Percentiles rank a stretch among this genome's conserved stretches.
These are phyloP conservation scores for Lepidonotus clava DNA, from an alignment of 2,888 invertebrate species.

Conservation along the genomic window DNA sequence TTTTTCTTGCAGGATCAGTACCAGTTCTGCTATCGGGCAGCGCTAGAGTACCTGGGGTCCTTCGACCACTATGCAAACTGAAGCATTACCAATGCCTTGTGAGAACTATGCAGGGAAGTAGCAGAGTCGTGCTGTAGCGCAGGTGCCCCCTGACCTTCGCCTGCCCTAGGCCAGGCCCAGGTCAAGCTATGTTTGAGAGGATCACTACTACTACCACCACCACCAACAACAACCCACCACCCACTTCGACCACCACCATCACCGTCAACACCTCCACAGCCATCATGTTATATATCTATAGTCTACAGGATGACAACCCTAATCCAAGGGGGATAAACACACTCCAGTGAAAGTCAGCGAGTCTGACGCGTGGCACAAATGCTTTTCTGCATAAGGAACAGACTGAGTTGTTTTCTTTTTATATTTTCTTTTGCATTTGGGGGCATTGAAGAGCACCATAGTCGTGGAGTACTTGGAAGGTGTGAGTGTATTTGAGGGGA, in stretches of 20 bases:
- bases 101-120: conserved; percentile 57
- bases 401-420: conserved; percentile 10
- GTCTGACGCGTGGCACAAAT: conserved; percentile 21
- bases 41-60: conserved; percentile 98
- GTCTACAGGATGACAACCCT: conserved; percentile 8
- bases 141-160: conserved; percentile 12
- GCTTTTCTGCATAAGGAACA: conserved; percentile 14
- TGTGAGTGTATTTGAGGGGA: not conserved
- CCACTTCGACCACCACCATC: conserved; percentile 16
- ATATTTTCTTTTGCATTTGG: too few relatives aligned
- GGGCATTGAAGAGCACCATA: not conserved
- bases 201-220: conserved; percentile 19
- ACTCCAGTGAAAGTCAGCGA: not conserved
- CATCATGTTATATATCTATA: not conserved
- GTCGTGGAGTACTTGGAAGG: conserved; percentile 8
- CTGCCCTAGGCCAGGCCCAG: not conserved
- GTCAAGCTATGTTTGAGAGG: conserved; percentile 18
- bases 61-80: conserved; percentile 89
- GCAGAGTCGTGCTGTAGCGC: conserved; percentile 12
- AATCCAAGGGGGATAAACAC: too few relatives aligned
- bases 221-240: too few relatives aligned
- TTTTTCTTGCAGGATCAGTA: conserved; percentile 91
- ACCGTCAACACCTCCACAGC: conserved; percentile 23
- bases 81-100: conserved; percentile 54
- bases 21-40: conserved; percentile 99